phyloP scores from a whole-genome alignment of 2,797 vertebrate species.

The Eurystomus glaucurus region DNA sequence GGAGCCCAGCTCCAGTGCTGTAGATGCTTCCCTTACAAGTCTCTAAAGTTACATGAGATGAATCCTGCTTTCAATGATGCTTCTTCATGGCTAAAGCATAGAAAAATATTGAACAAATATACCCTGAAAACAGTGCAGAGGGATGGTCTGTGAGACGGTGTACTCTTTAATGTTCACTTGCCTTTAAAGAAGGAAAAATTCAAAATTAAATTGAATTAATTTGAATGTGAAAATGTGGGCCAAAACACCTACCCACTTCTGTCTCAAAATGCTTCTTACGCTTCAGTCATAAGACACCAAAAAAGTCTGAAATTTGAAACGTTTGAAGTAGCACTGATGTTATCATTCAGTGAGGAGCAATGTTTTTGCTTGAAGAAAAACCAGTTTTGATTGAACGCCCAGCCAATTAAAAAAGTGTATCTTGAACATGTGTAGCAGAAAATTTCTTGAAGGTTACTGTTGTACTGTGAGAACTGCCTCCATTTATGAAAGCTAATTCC shows the following conservation, averaged over 20 bases:
- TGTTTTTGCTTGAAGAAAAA: not conserved
- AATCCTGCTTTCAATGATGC: not conserved
- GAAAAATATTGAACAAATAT: not conserved
- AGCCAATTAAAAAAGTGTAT: not conserved
- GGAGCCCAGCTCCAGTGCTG: not conserved
- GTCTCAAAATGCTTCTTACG: slow-evolving; percentile 35
- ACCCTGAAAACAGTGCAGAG: not conserved
- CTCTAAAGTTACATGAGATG: not conserved
- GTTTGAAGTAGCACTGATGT: not conserved
- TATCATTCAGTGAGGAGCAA: not conserved
- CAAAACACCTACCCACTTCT: slow-evolving; percentile 48
- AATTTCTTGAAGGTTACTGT: not conserved
- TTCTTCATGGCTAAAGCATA: not conserved
- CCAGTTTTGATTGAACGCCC: not conserved
- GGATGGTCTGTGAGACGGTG: not conserved
- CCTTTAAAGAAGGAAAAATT: slow-evolving; percentile 24
- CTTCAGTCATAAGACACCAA: not conserved
- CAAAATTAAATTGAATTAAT: slow-evolving; percentile 32
- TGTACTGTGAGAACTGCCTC: not conserved
- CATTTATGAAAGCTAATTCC: not conserved
- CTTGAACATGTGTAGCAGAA: not conserved
- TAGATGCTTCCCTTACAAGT: not conserved
- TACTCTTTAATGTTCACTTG: not conserved
- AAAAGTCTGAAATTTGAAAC: not conserved
- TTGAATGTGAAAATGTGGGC: slow-evolving; percentile 19